phyloP scores from a whole-genome alignment of 2,797 vertebrate genomes.

The Alauda arvensis region DNA sequence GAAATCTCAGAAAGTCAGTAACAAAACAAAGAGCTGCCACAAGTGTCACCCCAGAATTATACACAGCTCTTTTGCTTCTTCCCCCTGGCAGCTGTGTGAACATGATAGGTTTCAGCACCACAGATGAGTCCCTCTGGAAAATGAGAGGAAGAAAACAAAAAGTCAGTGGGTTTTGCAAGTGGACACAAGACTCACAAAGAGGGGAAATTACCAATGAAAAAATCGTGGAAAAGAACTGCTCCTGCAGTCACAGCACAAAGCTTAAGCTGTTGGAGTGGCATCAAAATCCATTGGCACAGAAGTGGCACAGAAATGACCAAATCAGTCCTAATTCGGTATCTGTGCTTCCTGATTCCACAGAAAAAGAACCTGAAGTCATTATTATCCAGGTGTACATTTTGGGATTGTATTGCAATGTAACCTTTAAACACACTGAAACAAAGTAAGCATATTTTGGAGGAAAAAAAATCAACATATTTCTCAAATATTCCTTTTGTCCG shows the following conservation, averaged over 20 bases:
- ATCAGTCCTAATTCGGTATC: rapidly evolving
- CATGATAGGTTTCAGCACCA: neutral
- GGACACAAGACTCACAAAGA: constrained; percentile 13
- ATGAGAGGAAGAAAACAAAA: neutral
- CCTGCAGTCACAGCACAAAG: neutral
- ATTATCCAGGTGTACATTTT: neutral
- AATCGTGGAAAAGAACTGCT: neutral
- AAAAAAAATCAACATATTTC: neutral
- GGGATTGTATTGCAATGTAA: neutral
- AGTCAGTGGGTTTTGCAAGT: neutral
- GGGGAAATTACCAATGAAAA: neutral
- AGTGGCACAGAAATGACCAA: neutral
- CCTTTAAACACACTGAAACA: neutral
- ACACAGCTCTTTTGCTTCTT: neutral
- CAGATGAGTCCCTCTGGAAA: neutral
- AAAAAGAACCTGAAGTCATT: neutral
- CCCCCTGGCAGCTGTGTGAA: neutral
- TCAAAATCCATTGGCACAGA: neutral
- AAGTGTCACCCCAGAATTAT: neutral
- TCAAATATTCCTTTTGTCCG: neutral
- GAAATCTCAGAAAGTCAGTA: neutral
- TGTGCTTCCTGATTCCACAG: neutral
- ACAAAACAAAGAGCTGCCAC: neutral
- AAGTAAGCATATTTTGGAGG: neutral
- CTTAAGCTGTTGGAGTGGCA: neutral